Conservation (phyloP, 2,888 invertebrate species). For the Gordius sp. region DNA sequence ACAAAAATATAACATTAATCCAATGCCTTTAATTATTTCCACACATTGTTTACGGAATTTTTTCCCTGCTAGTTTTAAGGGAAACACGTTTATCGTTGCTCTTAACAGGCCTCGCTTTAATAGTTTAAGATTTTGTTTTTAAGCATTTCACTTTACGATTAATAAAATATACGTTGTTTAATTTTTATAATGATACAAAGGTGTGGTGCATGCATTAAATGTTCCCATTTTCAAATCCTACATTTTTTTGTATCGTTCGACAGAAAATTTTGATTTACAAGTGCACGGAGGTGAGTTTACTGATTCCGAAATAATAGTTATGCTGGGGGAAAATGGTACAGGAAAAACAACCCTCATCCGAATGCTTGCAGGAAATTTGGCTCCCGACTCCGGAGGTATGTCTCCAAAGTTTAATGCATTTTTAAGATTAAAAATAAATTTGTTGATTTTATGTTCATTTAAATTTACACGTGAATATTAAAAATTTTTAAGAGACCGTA, state of each 20-base stretch:
- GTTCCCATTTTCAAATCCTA: slow-evolving; percentile 25
- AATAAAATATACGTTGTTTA: no score
- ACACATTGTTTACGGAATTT: no score
- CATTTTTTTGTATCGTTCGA: slow-evolving; percentile 17
- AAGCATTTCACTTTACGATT: no score
- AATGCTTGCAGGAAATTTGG: slow-evolving; percentile 80
- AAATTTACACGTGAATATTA: not conserved
- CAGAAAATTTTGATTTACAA: slow-evolving; percentile 40
- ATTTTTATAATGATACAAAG: no score
- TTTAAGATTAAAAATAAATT: not conserved
- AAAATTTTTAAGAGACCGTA: slow-evolving; percentile 36
- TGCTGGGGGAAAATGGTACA: slow-evolving; percentile 83
- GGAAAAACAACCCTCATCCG: slow-evolving; percentile 97
- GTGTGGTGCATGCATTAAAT: slow-evolving; percentile 17
- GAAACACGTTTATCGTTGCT: no score
- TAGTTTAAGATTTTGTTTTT: no score
- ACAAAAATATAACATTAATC: no score
- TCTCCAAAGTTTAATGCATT: no score
- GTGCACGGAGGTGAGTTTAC: slow-evolving; percentile 79
- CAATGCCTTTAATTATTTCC: no score
- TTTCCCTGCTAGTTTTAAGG: no score
- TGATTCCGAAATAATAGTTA: slow-evolving; percentile 89
- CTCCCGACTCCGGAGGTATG: slow-evolving; percentile 52
- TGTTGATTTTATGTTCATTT: not conserved
- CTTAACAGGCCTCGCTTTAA: no score